Conservation (phyloP, 2,113 vertebrate genomes). For the Daphoenositta chrysoptera region DNA sequence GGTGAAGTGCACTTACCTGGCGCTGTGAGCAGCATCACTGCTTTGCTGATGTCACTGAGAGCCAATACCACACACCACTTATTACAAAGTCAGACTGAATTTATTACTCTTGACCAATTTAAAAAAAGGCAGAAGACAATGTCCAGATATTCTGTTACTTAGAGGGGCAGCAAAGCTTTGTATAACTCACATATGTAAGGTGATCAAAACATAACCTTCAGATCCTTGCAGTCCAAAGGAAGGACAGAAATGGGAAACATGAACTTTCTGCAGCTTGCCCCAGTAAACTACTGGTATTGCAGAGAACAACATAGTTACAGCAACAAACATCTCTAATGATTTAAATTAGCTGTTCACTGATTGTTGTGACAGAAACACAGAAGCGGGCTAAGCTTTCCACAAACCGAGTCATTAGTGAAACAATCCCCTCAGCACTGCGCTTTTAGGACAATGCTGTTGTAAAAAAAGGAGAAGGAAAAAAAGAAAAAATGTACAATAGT, state of each 20-base stretch:
- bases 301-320: not conserved
- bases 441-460: constrained; percentile 14
- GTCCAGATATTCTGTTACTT: constrained; percentile 18
- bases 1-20: not conserved
- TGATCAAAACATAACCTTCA: constrained; percentile 50
- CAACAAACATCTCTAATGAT: constrained; percentile 1
- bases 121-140: constrained; percentile 37
- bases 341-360: not conserved
- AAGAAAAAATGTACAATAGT: constrained; percentile 46
- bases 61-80: constrained; percentile 11
- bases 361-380: not conserved
- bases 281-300: not conserved
- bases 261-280: constrained; percentile 1
- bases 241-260: constrained; percentile 10
- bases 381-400: not conserved
- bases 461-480: not conserved
- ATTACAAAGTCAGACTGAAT: constrained; percentile 67
- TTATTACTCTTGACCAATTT: constrained; percentile 58
- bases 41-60: not conserved
- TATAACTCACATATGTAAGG: constrained; percentile 19
- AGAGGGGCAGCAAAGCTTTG: constrained; percentile 3
- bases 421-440: constrained; percentile 2
- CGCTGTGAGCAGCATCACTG: rapidly evolving
- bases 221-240: constrained; percentile 28
- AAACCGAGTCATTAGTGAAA: not conserved